These are phyloP conservation scores for Semaprochilodus insignis DNA, from an alignment of 2,797 vertebrate species.

Conservation along the genomic window DNA sequence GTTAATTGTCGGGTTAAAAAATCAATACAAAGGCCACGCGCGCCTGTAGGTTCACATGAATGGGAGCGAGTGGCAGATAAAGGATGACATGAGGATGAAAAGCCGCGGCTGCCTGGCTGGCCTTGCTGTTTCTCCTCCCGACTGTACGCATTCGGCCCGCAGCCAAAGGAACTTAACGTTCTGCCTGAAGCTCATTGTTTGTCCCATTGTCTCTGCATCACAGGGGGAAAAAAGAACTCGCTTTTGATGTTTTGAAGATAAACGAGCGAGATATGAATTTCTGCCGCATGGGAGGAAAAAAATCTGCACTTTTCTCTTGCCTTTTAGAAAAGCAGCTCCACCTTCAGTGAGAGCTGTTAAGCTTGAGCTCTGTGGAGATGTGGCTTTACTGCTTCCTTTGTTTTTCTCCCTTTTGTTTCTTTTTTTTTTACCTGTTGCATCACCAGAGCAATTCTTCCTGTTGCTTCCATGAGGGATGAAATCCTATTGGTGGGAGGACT, in stretches of 20 bases:
- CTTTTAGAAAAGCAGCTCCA: not conserved
- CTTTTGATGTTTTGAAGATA: slow-evolving; percentile 56
- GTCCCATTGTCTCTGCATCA: slow-evolving; percentile 62
- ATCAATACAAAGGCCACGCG: slow-evolving; percentile 85
- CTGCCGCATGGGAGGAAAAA: slow-evolving; percentile 17
- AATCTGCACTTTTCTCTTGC: slow-evolving; percentile 20
- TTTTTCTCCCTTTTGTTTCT: slow-evolving; percentile 34
- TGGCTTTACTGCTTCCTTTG: slow-evolving; percentile 21
- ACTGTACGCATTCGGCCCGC: slow-evolving; percentile 54
- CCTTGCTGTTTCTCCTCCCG: slow-evolving; percentile 70
- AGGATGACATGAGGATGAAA: slow-evolving; percentile 70
- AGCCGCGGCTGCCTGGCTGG: slow-evolving; percentile 64
- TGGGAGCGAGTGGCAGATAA: slow-evolving; percentile 67
- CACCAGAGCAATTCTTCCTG: slow-evolving; percentile 44
- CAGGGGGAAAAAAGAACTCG: slow-evolving; percentile 28
- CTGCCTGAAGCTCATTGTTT: slow-evolving; percentile 57
- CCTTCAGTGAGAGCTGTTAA: slow-evolving; percentile 22
- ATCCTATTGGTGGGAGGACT: slow-evolving; percentile 50
- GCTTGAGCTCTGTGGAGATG: slow-evolving; percentile 1
- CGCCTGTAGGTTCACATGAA: slow-evolving; percentile 84
- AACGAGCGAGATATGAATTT: slow-evolving; percentile 49
- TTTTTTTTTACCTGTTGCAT: slow-evolving; percentile 57
- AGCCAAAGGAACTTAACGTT: slow-evolving; percentile 63
- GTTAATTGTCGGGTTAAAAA: slow-evolving; percentile 93
- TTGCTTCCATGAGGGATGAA: slow-evolving; percentile 47